phyloP scores from a whole-genome alignment of 2,113 vertebrate genomes.

The Nothocercus julius region DNA sequence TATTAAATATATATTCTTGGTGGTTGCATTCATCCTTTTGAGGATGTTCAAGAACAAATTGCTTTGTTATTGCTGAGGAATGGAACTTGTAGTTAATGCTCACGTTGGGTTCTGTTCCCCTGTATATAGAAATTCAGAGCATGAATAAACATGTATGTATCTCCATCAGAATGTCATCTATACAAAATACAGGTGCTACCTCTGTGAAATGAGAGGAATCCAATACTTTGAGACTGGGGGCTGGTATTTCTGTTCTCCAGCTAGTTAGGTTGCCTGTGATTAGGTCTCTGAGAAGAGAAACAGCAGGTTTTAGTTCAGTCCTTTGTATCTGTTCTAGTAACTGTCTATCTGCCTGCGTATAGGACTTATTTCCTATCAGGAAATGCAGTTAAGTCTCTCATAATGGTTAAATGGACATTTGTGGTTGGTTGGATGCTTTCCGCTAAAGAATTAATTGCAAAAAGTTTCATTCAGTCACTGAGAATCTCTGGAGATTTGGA shows the following conservation, averaged over 20 bases:
- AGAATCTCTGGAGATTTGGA: background rate
- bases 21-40: background rate
- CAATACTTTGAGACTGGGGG: background rate
- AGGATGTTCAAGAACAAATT: background rate
- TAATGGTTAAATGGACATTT: background rate
- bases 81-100: background rate
- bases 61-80: background rate
- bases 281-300: background rate
- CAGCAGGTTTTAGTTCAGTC: background rate
- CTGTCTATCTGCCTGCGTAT: background rate
- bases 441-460: background rate
- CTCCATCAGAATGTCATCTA: background rate
- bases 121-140: background rate
- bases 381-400: background rate
- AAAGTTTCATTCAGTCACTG: background rate
- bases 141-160: background rate
- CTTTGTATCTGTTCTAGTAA: background rate
- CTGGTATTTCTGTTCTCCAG: background rate
- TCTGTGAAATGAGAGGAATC: background rate
- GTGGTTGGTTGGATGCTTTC: background rate
- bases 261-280: background rate
- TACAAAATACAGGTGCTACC: background rate
- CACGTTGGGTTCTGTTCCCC: background rate
- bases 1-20: background rate
- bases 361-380: background rate